Percentiles rank a stretch among this genome's conserved stretches.
Conservation (phyloP, 2,113 vertebrate species). For the Pelecanoides urinatrix region DNA sequence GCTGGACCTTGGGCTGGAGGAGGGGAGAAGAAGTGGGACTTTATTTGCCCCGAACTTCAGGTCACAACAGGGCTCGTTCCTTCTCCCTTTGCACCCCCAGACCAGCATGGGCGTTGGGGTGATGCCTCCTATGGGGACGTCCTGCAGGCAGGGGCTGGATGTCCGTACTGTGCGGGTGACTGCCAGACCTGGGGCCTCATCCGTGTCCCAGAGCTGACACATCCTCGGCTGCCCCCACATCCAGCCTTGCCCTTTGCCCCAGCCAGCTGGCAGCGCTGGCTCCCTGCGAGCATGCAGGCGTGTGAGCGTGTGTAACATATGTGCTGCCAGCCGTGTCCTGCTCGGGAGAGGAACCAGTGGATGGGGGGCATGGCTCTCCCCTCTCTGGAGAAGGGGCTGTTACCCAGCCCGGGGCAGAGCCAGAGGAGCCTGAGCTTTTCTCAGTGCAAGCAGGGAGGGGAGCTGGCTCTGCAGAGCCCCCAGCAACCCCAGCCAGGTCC, state of each 20-base stretch:
- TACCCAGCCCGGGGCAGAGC: not conserved
- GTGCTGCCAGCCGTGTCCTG: fast-evolving
- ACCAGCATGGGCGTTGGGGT: not conserved
- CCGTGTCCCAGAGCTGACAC: not conserved
- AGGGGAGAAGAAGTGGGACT: not conserved
- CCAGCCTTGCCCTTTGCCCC: not conserved
- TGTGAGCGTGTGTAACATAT: fast-evolving
- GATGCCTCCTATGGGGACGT: not conserved
- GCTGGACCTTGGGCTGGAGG: not conserved
- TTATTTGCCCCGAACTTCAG: not conserved
- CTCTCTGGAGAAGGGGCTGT: not conserved
- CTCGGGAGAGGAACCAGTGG: not conserved
- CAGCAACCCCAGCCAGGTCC: fast-evolving
- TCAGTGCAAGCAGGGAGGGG: not conserved
- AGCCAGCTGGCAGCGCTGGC: not conserved
- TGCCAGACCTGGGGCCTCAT: not conserved
- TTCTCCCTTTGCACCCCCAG: not conserved
- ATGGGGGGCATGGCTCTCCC: not conserved
- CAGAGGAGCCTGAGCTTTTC: not conserved
- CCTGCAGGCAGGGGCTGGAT: not conserved
- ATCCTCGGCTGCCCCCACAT: not conserved
- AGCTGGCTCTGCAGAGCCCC: not conserved
- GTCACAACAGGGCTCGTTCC: not conserved
- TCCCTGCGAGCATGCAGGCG: fast-evolving
- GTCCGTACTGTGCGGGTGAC: not conserved